These are phyloP conservation scores for Montipora capricornis DNA, from an alignment of 64 coral and sea anemone genomes.

Conservation along the genomic window DNA sequence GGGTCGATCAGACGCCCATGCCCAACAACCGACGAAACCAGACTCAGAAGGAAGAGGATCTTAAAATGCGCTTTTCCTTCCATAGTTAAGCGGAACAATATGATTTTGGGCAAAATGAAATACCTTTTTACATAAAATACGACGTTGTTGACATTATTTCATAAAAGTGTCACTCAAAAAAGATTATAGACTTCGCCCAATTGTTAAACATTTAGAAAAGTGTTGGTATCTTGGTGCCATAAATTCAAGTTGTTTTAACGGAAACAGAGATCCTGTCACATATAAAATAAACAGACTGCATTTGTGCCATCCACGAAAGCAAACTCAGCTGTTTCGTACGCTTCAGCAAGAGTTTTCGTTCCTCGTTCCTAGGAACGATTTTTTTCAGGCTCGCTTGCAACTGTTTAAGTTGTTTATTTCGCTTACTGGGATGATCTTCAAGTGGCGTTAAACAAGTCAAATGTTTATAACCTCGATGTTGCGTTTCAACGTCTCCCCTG, in stretches of 20 bases:
- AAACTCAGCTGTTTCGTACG: not conserved
- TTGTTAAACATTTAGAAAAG: not conserved
- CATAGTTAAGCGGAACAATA: not conserved
- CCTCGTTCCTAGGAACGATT: not conserved
- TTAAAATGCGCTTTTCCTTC: not conserved
- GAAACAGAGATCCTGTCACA: not conserved
- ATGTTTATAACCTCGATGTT: too few relatives aligned
- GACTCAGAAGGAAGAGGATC: not conserved
- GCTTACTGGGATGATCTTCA: too few relatives aligned
- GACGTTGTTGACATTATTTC: not conserved
- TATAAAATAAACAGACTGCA: not conserved
- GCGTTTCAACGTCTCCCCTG: too few relatives aligned
- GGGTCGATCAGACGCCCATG: constrained; percentile 84
- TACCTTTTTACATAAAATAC: not conserved
- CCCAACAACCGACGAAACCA: constrained; percentile 33
- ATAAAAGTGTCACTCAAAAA: not conserved
- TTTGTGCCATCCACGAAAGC: not conserved
- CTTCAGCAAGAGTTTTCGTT: too few relatives aligned
- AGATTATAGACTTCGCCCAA: not conserved
- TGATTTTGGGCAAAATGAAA: not conserved
- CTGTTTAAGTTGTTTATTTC: too few relatives aligned
- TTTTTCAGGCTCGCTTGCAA: too few relatives aligned
- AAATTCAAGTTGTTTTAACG: not conserved
- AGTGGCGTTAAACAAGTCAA: too few relatives aligned
- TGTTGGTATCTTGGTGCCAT: not conserved